A percentile compares a stretch with the other conserved stretches of the same genome.
phyloP scores from a whole-genome alignment of 2,797 vertebrate genomes.

The Myotis pilosus region DNA sequence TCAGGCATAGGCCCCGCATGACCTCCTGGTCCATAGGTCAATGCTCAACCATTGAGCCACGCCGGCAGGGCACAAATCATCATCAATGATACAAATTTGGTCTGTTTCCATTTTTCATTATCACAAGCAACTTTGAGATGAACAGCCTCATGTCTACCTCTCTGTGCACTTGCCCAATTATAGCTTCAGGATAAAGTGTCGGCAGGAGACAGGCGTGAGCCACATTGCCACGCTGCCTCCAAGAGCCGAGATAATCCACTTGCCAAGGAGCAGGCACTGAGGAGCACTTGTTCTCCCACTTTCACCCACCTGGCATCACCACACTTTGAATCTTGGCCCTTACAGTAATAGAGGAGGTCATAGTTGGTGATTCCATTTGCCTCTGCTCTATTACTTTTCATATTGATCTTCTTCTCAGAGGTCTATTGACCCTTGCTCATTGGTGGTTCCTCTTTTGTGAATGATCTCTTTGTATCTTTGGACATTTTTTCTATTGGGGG shows the following conservation, averaged over 20 bases:
- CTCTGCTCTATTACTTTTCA: neutral
- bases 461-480: neutral
- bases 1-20: too few relatives aligned
- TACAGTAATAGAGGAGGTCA: neutral
- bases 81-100: neutral
- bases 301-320: neutral
- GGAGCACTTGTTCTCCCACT: neutral
- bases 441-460: neutral
- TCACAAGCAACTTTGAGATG: neutral
- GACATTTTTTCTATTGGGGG: neutral
- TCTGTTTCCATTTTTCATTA: neutral
- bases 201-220: neutral
- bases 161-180: neutral
- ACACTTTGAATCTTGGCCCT: neutral
- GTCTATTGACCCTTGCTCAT: rapidly evolving
- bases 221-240: rapidly evolving
- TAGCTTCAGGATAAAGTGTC: neutral
- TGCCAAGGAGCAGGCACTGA: too few relatives aligned
- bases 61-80: neutral
- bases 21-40: too few relatives aligned
- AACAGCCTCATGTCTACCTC: neutral
- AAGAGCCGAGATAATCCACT: neutral
- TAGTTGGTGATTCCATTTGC: neutral
- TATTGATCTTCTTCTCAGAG: neutral
- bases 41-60: too few relatives aligned